These are phyloP conservation scores for Gasterosteus nipponicus DNA, from an alignment of 2,113 vertebrate genomes.

Conservation along the genomic window DNA sequence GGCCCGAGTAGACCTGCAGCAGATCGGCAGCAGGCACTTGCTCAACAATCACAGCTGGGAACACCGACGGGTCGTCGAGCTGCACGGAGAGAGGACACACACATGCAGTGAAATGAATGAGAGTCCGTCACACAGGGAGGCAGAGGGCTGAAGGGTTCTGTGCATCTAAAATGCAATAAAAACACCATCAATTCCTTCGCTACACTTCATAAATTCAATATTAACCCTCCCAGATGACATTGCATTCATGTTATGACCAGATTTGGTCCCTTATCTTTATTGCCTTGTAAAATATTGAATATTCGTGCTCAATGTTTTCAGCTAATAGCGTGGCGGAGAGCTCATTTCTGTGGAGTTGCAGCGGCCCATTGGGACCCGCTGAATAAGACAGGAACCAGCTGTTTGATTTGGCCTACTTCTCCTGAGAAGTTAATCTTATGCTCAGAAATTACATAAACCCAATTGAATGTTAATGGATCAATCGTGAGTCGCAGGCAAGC, in stretches of 20 bases:
- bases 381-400: slow-evolving; percentile 71
- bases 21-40: slow-evolving; percentile 87
- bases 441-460: slow-evolving; percentile 62
- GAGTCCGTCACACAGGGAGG: slow-evolving; percentile 18
- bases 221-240: slow-evolving; percentile 37
- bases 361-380: slow-evolving; percentile 51
- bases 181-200: slow-evolving; percentile 51
- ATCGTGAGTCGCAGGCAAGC: slow-evolving; percentile 56
- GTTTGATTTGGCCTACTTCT: slow-evolving; percentile 72
- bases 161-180: slow-evolving; percentile 48
- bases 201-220: slow-evolving; percentile 38
- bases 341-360: slow-evolving; percentile 58
- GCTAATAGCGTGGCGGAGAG: slow-evolving; percentile 54
- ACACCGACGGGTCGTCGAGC: slow-evolving; percentile 89
- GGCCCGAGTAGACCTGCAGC: slow-evolving; percentile 88
- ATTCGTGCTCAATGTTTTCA: slow-evolving; percentile 52
- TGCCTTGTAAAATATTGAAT: slow-evolving; percentile 48
- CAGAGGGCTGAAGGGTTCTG: not conserved
- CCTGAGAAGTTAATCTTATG: slow-evolving; percentile 68
- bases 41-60: slow-evolving; percentile 89
- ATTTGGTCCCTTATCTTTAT: slow-evolving; percentile 53
- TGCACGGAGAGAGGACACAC: slow-evolving; percentile 53
- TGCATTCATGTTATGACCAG: slow-evolving; percentile 43
- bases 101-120: slow-evolving; percentile 16
- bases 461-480: slow-evolving; percentile 73